Evolutionary conservation across 1,140 invertebrate species (phyloP), one percentile per base, ranked within the genome.

Genomic region (Lutraria rhynchaena): DNA sequence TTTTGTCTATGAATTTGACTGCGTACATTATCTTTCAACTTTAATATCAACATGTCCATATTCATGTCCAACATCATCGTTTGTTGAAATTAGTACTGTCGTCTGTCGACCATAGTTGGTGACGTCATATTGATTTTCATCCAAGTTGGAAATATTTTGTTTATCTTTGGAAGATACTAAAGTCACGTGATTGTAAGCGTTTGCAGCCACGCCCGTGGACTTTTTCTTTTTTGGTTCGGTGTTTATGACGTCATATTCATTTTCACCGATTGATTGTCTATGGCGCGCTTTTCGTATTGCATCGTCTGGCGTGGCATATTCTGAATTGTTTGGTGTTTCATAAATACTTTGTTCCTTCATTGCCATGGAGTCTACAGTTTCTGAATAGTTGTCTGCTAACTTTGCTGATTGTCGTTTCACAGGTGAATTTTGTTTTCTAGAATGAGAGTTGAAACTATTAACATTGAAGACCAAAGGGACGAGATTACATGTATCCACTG

Each of bases 331-430:
- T 4, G 63, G 29, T 31, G 44, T 67, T 41, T 67, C 63, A 41
- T 67, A 67, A 4, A 67, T 41, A 22, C 63, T 67, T 67, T 24
- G 27, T 67, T 67, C 63, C 31, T 67, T 67, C 44, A 67, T 67
- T 41, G 22, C 63, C 1, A 67, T 67, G 3, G 63, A 67, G 31
- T 67, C 63, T 0, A 41, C 63, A 1, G 63, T 49, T 15, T 67
- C 63, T 31, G 63, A 67, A 49, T 67, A 67, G 27, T 1, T 27
- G 19, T 67, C 63, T 17, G 44, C 63, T 19, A 67, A 19, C 31
- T 49, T 7, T 0, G 63, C 24, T 0, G 63, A 67, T 51, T 67
- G 46, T 1, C 63, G 3, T 44, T 24, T 44, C 15, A 7, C 37
- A 41, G 37, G 37, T 41, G 37, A 41, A 7, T 41, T 41, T 15